Evolutionary conservation across 1,140 invertebrate genomes (phyloP), one percentile per base, ranked within the genome.

Genomic region (Drepana arcuata): DNA sequence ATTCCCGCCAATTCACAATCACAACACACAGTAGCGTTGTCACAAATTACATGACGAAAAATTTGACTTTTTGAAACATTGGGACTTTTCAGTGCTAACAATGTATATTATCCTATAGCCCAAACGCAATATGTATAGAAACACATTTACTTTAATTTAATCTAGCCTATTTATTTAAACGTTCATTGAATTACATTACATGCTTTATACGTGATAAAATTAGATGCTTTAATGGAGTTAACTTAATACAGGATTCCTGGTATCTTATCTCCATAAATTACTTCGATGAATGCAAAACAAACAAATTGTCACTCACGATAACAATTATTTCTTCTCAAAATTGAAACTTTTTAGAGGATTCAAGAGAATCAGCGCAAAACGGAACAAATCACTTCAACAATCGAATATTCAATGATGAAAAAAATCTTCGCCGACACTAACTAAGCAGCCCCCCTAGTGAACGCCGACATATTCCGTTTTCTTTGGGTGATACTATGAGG

Each of bases 291-390:
- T 18, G 16, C 25, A 32, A 46, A 15, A 41, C 37, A 36, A 34
- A 48, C 18, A 41, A 48, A n/a, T n/a, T 60, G 57, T 32, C 56
- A 75, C 70, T 71, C 54, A 79, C 75, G 65, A 74, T 69, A 68
- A 73, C 64, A 73, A 75, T 67, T 58, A 46, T 71, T 73, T 75
- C 74, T 67, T 74, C 37, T 58, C 60, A 63, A 61, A 54, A 54
- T 60, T 48, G 33, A 52, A 49, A 54, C 45, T 53, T 50, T 41
- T 45, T 41, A 47, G 30, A 57, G 50, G 59, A 66, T 41, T 37
- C 56, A 68, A 55, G n/a, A n/a, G n/a, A n/a, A n/a, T n/a, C n/a
- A n/a, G n/a, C 60, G 58, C 63, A 66, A 78, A 78, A 74, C 60
- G 63, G 65, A 70, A 77, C 72, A 75, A 67, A 60, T 64, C 61